Conservation (phyloP, 2,888 invertebrate genomes). For the Ectropis crepuscularia region DNA sequence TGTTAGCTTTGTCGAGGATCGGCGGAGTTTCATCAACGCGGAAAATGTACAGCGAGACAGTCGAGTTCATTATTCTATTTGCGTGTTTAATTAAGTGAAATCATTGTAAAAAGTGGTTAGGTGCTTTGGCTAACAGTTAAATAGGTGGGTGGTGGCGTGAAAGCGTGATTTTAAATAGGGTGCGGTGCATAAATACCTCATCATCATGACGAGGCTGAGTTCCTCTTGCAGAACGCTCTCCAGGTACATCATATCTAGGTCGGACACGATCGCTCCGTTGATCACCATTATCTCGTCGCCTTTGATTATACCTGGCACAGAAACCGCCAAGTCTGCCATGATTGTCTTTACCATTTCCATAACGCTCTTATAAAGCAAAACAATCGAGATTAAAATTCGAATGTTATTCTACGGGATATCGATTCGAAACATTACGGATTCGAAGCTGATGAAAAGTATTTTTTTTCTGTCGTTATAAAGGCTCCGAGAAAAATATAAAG, state of each 20-base stretch:
- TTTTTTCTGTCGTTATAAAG: constrained; percentile 30
- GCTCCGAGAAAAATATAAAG: constrained; percentile 34
- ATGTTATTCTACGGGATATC: constrained; percentile 35
- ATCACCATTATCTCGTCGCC: constrained; percentile 99
- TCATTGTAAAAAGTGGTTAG: constrained; percentile 18
- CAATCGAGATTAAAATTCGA: constrained; percentile 46
- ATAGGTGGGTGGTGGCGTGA: constrained; percentile 7
- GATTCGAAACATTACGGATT: constrained; percentile 34
- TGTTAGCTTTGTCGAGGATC: constrained; percentile 56
- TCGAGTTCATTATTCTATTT: constrained; percentile 37
- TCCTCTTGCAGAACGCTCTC: constrained; percentile 98
- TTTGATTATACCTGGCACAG: constrained; percentile 94
- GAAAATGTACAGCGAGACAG: constrained; percentile 40
- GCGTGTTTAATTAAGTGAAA: constrained; percentile 27
- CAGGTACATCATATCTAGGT: constrained; percentile 99
- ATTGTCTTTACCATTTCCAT: constrained; percentile 55
- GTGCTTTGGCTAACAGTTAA: constrained; percentile 8
- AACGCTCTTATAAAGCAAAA: constrained; percentile 44
- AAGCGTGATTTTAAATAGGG: constrained; percentile 38
- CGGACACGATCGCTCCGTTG: constrained; percentile 98
- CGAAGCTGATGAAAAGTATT: constrained; percentile 35
- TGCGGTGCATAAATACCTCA: constrained; percentile 86
- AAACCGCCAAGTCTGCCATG: constrained; percentile 62
- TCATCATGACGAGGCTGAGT: constrained; percentile 97
- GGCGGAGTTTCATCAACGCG: constrained; percentile 56